Conservation (phyloP, 1,140 invertebrate species). For the Gryon sp. region DNA sequence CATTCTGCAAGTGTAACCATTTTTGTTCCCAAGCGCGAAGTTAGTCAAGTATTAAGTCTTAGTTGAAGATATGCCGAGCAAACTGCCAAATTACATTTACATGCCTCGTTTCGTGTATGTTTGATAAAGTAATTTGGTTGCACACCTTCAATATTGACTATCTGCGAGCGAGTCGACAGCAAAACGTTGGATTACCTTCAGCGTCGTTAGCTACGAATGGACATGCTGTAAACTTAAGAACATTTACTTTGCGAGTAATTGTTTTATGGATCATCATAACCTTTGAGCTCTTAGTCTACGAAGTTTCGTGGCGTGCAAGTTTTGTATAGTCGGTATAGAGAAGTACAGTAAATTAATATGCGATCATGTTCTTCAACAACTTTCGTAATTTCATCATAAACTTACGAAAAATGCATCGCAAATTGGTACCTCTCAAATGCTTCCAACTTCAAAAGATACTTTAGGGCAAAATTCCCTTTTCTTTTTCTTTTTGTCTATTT, state of each 20-base stretch:
- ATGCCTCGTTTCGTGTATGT: slow-evolving; percentile 44
- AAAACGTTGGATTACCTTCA: slow-evolving; percentile 31
- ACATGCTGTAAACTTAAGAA: slow-evolving; percentile 47
- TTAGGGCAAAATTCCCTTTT: too few relatives aligned
- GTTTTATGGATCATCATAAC: slow-evolving; percentile 20
- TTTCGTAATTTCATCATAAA: too few relatives aligned
- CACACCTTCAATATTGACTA: slow-evolving; percentile 54
- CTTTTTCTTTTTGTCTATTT: too few relatives aligned
- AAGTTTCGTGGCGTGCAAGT: not conserved
- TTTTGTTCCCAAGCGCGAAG: slow-evolving; percentile 5
- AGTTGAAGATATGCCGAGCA: slow-evolving; percentile 25
- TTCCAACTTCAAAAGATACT: too few relatives aligned
- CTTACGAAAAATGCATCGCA: too few relatives aligned
- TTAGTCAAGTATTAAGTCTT: slow-evolving; percentile 18
- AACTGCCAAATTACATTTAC: slow-evolving; percentile 50
- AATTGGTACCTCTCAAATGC: too few relatives aligned
- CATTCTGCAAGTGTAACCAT: not conserved
- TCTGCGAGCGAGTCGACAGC: slow-evolving; percentile 15
- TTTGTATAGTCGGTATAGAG: too few relatives aligned
- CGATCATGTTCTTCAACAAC: too few relatives aligned
- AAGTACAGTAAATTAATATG: slow-evolving; percentile 18
- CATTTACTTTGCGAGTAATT: slow-evolving; percentile 37
- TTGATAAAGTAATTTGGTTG: slow-evolving; percentile 53
- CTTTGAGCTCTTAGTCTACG: not conserved
- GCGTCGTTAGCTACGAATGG: slow-evolving; percentile 38